Conservation (phyloP, 2,113 vertebrate genomes). For the Fukomys damarensis region DNA sequence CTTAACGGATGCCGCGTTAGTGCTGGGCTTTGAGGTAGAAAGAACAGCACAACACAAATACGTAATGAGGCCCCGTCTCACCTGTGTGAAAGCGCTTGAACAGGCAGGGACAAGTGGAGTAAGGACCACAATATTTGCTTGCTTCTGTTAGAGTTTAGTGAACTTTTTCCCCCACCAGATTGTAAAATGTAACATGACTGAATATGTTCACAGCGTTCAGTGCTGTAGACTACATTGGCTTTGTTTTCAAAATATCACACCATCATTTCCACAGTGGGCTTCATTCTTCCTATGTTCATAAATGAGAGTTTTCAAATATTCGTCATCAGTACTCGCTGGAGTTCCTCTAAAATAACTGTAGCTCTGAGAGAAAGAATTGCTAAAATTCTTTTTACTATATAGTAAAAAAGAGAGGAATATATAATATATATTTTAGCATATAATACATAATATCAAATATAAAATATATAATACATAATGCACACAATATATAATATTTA, state of each 20-base stretch:
- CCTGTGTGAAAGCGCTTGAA: background rate
- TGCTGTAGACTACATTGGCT: background rate
- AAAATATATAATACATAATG: too few species aligned
- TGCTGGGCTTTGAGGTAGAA: background rate
- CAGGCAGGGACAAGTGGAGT: background rate
- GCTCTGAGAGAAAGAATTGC: background rate
- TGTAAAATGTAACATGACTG: background rate
- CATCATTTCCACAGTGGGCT: background rate
- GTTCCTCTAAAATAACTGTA: background rate
- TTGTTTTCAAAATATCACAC: background rate
- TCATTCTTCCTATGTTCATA: background rate
- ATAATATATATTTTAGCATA: background rate
- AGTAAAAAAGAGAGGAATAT: too few species aligned
- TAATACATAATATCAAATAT: too few species aligned
- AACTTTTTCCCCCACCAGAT: background rate
- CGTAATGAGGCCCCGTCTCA: background rate
- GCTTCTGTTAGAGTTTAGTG: background rate
- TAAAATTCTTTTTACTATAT: background rate
- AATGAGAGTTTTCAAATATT: background rate
- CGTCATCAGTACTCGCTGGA: background rate
- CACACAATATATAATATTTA: too few species aligned
- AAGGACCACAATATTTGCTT: background rate
- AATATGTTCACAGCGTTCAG: background rate
- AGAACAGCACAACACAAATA: background rate
- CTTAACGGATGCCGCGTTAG: background rate